Evolutionary conservation across 2,888 invertebrate genomes (phyloP), one percentile per base, ranked within the genome.

Genomic region (Drosophila algonquin): DNA sequence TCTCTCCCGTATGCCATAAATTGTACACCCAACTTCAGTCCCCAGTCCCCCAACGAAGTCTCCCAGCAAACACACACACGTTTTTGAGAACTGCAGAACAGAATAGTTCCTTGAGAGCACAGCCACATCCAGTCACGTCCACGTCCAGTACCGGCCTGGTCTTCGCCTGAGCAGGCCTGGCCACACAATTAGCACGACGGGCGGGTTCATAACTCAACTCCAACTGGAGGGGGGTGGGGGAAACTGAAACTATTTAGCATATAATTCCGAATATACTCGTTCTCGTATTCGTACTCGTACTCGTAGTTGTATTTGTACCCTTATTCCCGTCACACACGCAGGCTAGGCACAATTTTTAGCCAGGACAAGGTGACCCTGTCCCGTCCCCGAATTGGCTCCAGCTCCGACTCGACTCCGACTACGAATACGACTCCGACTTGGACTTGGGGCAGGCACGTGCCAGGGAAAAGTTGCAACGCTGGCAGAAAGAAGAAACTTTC

Each of bases 131-230:
- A 67, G 65, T 55, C 65, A 67, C 30, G 30, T 30, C 30, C 30
- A 30, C 30, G 30, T 30, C 30, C 30, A 30, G 30, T 30, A 30
- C 30, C 8, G 24, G 12, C 32, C 60, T 40, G 46, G 55, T 52
- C 52, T 52, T 18, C 54, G 12, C 7, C n/a, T 27, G 30, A 18
- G 44, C 30, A 32, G 48, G 68, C 50, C 60, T 46, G 50, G 71
- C 73, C 73, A 76, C 76, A 79, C 80, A 87, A 83, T 83, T 83
- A 83, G 87, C 87, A 81, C 73, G 58, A 81, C 76, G 72, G 70
- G 59, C 48, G 70, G 53, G 69, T 53, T 70, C 69, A 69, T 69
- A 69, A 69, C 70, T 82, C 80, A 77, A 59, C 80, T 75, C 60
- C 61, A 63, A 75, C 21, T 3, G 21, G 21, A 0, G 21, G 21